Evolutionary conservation across 1,140 invertebrate genomes (phyloP), one percentile per base, ranked within the genome.

Genomic region (Penaeus japonicus): DNA sequence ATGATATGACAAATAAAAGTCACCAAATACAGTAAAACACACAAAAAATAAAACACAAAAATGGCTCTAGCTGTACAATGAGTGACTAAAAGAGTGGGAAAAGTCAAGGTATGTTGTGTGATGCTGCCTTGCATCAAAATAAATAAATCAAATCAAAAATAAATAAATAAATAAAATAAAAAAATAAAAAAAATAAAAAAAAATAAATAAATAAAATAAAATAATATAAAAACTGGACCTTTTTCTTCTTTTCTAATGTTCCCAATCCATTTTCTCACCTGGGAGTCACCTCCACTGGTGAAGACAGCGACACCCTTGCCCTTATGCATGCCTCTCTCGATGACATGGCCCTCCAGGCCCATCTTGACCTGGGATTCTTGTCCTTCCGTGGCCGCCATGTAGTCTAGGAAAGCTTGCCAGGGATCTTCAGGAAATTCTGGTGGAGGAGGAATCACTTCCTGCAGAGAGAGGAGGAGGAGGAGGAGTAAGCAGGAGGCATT

Each of bases 201-300:
- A n/a, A n/a, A n/a, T n/a, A n/a, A n/a, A n/a, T n/a, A n/a, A n/a
- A n/a, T n/a, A n/a, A n/a, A n/a, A n/a, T n/a, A n/a, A n/a, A n/a
- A n/a, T n/a, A n/a, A n/a, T n/a, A n/a, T n/a, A n/a, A 30, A 7
- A 73, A 73, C 4, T 12, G 30, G 15, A 73, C 35, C 4, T 73
- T 73, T 73, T 32, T 73, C 30, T 7, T 17, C 5, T 18, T 30
- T 17, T 24, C 35, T 73, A 32, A 73, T n/a, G 7, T 24, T 30
- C 0, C 17, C 24, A 73, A 53, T 20, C n/a, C 62, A 55, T 88
- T 79, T 47, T 32, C 82, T 84, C 47, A 96, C 96, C 96, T 96
- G 98, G n/a, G 98, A 98, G 94, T 99, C 98, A 88, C 98, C 98
- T 91, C 98, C 98, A 92, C 96, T 97, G 47, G 97, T 99, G 92